Conservation (phyloP, 1,140 invertebrate species). For the Hycleus phaleratus region DNA sequence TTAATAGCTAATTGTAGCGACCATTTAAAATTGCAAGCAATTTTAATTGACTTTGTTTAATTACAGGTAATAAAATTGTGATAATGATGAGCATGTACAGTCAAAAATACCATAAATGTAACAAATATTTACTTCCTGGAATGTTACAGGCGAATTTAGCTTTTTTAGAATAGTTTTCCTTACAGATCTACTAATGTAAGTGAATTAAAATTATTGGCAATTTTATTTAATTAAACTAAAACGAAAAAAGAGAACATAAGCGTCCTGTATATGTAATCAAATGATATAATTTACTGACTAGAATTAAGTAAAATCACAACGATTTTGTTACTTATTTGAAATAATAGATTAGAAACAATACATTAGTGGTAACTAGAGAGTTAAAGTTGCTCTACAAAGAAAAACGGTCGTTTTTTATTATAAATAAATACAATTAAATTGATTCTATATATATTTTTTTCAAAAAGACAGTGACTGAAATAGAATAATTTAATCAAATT, state of each 20-base stretch:
- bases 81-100: no score
- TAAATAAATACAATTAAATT: neutral
- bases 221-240: conserved; percentile 4
- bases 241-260: neutral
- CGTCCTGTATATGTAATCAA: no score
- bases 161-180: neutral
- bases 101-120: conserved; percentile 1
- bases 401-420: neutral
- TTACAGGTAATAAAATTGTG: no score
- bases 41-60: no score
- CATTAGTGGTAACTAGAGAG: conserved; percentile 5
- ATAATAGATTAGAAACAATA: no score
- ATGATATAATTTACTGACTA: conserved; percentile 19
- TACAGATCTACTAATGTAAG: no score
- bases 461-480: neutral
- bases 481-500: neutral
- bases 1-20: no score
- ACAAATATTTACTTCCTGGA: conserved; percentile 25
- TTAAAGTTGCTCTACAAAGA: no score
- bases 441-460: conserved; percentile 2
- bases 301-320: conserved; percentile 29
- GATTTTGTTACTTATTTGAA: neutral
- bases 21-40: no score
- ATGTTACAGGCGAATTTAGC: conserved; percentile 23
- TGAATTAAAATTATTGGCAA: no score